These are phyloP conservation scores for Tapera naevia DNA, from an alignment of 2,797 vertebrate species.

Conservation along the genomic window DNA sequence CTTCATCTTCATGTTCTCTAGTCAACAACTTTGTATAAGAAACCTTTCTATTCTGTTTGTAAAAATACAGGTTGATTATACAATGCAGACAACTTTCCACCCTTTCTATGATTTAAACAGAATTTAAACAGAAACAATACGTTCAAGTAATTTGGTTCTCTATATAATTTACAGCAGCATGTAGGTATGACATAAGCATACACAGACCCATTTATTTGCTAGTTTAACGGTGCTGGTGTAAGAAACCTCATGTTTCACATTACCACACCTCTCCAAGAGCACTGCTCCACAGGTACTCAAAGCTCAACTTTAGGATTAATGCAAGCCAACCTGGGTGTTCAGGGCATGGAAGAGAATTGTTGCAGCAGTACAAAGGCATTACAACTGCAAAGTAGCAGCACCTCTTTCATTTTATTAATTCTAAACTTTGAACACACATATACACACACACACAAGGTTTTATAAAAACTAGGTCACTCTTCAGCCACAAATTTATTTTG, in stretches of 20 bases:
- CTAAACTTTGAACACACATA: not conserved
- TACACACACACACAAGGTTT: not conserved
- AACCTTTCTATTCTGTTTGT: not conserved
- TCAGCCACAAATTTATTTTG: not conserved
- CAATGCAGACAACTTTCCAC: no score
- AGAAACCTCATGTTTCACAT: not conserved
- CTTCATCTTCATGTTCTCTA: not conserved
- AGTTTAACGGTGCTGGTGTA: not conserved
- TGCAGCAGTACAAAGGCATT: not conserved
- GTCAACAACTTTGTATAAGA: not conserved
- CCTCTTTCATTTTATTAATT: not conserved
- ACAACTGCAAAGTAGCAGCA: not conserved
- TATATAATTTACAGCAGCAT: not conserved
- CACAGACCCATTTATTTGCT: not conserved
- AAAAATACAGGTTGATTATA: not conserved
- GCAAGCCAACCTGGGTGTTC: not conserved
- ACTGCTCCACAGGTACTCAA: not conserved
- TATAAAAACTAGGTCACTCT: not conserved
- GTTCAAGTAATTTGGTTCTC: not conserved
- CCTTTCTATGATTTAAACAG: not conserved
- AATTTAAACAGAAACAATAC: not conserved
- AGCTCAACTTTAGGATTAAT: not conserved
- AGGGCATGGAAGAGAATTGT: not conserved
- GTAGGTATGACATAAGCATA: not conserved
- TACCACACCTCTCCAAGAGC: not conserved